These are phyloP conservation scores for Eulemur mongoz DNA, from an alignment of 2,797 vertebrate species.

Conservation along the genomic window DNA sequence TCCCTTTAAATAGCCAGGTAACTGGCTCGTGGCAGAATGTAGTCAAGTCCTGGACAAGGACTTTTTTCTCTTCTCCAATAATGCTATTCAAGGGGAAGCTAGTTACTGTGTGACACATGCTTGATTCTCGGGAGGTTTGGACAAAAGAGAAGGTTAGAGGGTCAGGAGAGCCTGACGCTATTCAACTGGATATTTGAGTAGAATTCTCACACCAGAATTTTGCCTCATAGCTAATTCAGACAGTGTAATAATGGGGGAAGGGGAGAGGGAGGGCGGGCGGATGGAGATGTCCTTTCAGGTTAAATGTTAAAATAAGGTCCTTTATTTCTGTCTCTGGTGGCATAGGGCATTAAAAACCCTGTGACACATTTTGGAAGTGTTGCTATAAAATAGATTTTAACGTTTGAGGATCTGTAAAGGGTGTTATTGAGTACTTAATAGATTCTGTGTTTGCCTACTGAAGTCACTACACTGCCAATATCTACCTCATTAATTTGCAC, in stretches of 20 bases:
- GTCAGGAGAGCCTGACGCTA: neutral
- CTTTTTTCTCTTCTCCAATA: neutral
- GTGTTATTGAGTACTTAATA: neutral
- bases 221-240: neutral
- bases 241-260: neutral
- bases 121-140: neutral
- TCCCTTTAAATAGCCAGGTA: neutral
- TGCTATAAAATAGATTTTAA: constrained; percentile 48
- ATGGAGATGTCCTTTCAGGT: neutral
- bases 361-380: constrained; percentile 32
- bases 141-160: constrained; percentile 1
- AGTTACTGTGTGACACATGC: neutral
- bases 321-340: constrained; percentile 43
- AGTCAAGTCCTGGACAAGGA: neutral
- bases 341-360: neutral
- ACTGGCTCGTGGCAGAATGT: neutral
- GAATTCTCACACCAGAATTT: neutral
- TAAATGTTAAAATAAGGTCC: constrained; percentile 64
- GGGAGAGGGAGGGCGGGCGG: too few relatives aligned
- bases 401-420: constrained; percentile 25
- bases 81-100: neutral
- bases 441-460: constrained; percentile 25
- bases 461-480: neutral
- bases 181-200: neutral
- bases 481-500: constrained; percentile 36